Evolutionary conservation across 2,888 invertebrate species (phyloP).

Genomic region (Zaprionus lineosus): DNA sequence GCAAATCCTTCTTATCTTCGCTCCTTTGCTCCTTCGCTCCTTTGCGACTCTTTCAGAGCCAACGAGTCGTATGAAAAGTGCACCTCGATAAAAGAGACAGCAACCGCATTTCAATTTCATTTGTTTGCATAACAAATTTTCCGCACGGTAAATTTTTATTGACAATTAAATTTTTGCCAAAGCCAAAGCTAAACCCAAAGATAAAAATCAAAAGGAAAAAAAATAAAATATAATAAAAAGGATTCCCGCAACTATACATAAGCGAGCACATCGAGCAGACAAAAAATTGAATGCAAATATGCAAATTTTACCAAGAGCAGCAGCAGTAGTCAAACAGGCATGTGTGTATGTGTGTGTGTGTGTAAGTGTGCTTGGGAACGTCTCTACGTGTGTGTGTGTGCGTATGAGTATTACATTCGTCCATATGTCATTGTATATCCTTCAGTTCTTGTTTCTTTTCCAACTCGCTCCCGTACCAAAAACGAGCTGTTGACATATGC

Average conservation of each 20-base stretch:
- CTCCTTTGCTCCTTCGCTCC: neutral
- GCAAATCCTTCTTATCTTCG: constrained; percentile 24
- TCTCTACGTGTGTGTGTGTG: constrained; percentile 17
- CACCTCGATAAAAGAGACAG: constrained; percentile 24
- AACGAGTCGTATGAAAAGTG: constrained; percentile 42
- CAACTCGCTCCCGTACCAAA: constrained; percentile 14
- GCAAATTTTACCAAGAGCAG: constrained; percentile 58
- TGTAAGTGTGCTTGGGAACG: too few relatives aligned
- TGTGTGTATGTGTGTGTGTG: constrained; percentile 5
- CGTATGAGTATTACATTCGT: neutral
- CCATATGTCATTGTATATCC: constrained; percentile 19
- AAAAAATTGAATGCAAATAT: constrained; percentile 76
- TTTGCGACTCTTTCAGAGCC: constrained; percentile 18
- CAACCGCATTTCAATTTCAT: constrained; percentile 68
- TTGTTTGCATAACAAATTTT: constrained; percentile 82
- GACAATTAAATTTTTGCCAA: constrained; percentile 75
- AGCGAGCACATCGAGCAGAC: constrained; percentile 26
- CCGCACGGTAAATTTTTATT: constrained; percentile 82
- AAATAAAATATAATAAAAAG: constrained; percentile 31
- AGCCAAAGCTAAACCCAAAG: constrained; percentile 18
- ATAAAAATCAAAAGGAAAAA: constrained; percentile 9
- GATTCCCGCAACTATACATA: constrained; percentile 26
- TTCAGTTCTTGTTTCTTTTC: constrained; percentile 4
- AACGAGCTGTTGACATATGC: constrained; percentile 73
- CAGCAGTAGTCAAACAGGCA: constrained; percentile 52